A percentile compares a stretch with the other conserved stretches of the same genome.
These are phyloP conservation scores for Physeter macrocephalus DNA, from an alignment of 2,113 vertebrate genomes.

Conservation along the genomic window DNA sequence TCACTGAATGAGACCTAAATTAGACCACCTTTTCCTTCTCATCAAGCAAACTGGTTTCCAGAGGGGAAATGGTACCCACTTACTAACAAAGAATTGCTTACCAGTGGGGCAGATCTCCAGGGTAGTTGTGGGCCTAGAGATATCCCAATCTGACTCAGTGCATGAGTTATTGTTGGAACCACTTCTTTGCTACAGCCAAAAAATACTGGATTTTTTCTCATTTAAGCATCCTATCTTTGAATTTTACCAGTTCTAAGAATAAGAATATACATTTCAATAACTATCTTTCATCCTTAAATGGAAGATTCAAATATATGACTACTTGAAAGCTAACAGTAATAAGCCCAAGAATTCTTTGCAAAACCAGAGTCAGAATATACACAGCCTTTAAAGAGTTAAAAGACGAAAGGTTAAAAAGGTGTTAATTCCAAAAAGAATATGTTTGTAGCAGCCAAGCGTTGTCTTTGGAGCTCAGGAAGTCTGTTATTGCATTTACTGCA, in stretches of 20 bases:
- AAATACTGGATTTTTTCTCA: not conserved
- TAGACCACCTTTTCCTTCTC: not conserved
- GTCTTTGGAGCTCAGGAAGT: conserved; percentile 33
- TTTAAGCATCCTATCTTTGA: not conserved
- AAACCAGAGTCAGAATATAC: conserved; percentile 2
- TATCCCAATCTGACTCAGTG: not conserved
- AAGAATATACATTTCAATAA: not conserved
- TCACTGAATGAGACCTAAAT: not conserved
- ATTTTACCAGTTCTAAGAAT: conserved; percentile 12
- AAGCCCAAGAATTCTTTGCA: not conserved
- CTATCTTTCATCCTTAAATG: not conserved
- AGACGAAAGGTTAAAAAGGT: not conserved
- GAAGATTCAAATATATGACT: not conserved
- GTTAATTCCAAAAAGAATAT: conserved; percentile 12
- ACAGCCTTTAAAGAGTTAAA: not conserved
- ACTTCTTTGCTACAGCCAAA: conserved; percentile 13
- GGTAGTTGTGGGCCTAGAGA: not conserved
- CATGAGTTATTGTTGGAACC: not conserved
- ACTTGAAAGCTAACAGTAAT: not conserved
- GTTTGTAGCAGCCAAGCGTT: not conserved
- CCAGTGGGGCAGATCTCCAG: not conserved
- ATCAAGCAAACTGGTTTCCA: not conserved
- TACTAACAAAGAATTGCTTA: not conserved
- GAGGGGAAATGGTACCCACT: not conserved
- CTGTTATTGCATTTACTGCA: conserved; percentile 23